Evolutionary conservation across 2,113 vertebrate genomes (phyloP), one percentile per base, ranked within the genome.

Genomic region (Hippoglossus stenolepis): DNA sequence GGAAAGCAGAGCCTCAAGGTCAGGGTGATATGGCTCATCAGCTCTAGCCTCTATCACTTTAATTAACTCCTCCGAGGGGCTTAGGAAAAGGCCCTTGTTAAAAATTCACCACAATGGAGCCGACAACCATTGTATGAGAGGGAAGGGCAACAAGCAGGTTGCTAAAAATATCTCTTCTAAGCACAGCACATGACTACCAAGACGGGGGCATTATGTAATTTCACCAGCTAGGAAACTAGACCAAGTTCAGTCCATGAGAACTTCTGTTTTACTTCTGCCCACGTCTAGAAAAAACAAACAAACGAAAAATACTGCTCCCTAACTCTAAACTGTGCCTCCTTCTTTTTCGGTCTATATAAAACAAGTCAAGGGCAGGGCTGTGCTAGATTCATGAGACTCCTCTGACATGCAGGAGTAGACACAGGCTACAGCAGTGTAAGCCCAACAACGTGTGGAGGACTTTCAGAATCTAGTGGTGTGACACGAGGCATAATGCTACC

Each of bases 31-130:
- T 92, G 92, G 92, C 93, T 94, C 93, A 93, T 94, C 92, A 94
- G 93, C 91, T 92, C 85, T 85, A 91, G 92, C 92, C 91, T 90
- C 88, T 93, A 92, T 94, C 94, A 94, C 92, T 95, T 95, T 95
- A 95, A 95, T 95, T 94, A 95, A 94, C 94, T 94, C 94, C 94
- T 92, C 92, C 61, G 94, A 94, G 93, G 92, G 89, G 90, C 91
- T 90, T 84, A 82, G 91, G 90, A 94, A 93, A 94, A 90, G 85
- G 84, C 91, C 90, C 92, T 94, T 89, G 93, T 94, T 94, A 93
- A 93, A 93, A 88, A 94, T 93, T 86, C 88, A 90, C 87, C 87
- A 90, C 87, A 89, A 88, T 88, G 88, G 88, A 85, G 89, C 73
- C 86, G 85, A 85, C 90, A 93, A 86, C 81, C 87, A 88, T 91